Base-by-base conservation (phyloP, 2,797 vertebrate genomes). In the Liparis tanakae region DNA sequence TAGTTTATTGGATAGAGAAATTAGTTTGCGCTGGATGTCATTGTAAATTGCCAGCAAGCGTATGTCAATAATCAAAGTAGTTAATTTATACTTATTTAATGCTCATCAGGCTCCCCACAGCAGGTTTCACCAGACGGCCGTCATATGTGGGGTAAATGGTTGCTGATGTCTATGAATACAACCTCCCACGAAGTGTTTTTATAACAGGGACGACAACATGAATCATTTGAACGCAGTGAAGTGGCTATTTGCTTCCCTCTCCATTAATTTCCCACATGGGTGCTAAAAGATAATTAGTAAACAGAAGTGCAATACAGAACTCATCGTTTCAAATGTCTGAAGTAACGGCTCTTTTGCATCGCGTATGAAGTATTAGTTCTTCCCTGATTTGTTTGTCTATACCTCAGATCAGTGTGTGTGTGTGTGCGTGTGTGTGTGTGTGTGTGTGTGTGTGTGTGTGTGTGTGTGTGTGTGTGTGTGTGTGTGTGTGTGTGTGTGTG, bases 321-420 rank as follows among this genome's bases (percentile, higher is more conserved):
- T 17, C 30, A 37, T 33, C 5, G 44, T 63, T 22, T 54, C 17
- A 57, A 36, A 17, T 75, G 39, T 75, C 53, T 68, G 34, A 74
- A 55, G 36, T 20, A 66, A 54, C 48, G 8, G 9, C 12, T 50
- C 36, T 66, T 46, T 39, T 70, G 70, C 71, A 39, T 77, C 30
- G 25, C 54, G 37, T 54, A 78, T 87, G 89, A 91, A 91, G 90
- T 87, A 83, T 80, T 76, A 48, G 18, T 76, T 83, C 22, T 62
- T 4, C 18, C 66, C 43, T 66, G 30, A 36, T 34, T 14, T 70
- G 66, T 84, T 70, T 67, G 30, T 85, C 37, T 67, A 44, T 84
- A 83, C 84, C 85, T 87, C 81, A 76, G 18, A 61, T 82, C 36
- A 68, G 17, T 66, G 12, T 68, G 37, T 41, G 2, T 67, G 59